Base-by-base conservation (phyloP, 2,888 invertebrate genomes). In the Apodemia zela region DNA sequence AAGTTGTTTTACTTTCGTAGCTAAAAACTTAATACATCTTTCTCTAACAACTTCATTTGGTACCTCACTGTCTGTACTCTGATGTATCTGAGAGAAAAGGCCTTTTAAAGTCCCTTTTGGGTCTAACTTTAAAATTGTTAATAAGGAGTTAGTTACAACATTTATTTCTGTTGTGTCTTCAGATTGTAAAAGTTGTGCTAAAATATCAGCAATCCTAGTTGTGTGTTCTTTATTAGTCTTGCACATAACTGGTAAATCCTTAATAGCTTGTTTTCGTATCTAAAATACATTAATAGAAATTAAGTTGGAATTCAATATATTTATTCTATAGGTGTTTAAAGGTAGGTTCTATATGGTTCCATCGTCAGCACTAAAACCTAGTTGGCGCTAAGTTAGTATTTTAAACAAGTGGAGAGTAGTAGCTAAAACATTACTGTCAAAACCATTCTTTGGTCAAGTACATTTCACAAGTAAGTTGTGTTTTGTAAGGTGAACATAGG, bases 211-310 rank as follows among this genome's bases (percentile, higher is more conserved):
- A 74, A 99, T 96, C 84, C 96, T 96, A 45, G 95, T 94, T 0
- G 98, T 95, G 77, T 97, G 95, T 69, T 96, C 96, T 71, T 96
- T 95, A 66, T 94, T 95, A 71, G 96, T 97, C 83, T 97, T 97
- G 78, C 98, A 98, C 65, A 99, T 90, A 54, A 94, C 92, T 13
- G 98, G 97, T 67, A 99, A 91, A 79, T 97, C 96, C 87, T 97
- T 98, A 71, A 98, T 98, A 15, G 98, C 98, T 92, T 97, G 97
- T 77, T 98, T 98, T 21, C 98, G 94, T 75, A 98, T 98, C 98
- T 98, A 59, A 54, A 49, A 57, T n/a, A 7, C 11, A 45, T 25
- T 0, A 38, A 38, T 13, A 13, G 13, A 38, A 38, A 3, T 11
- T 38, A 13, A 10, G 11, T 35, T 10, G 11, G 11, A 7, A 35